phyloP scores from a whole-genome alignment of 2,888 invertebrate genomes.

The Abrostola tripartita region DNA sequence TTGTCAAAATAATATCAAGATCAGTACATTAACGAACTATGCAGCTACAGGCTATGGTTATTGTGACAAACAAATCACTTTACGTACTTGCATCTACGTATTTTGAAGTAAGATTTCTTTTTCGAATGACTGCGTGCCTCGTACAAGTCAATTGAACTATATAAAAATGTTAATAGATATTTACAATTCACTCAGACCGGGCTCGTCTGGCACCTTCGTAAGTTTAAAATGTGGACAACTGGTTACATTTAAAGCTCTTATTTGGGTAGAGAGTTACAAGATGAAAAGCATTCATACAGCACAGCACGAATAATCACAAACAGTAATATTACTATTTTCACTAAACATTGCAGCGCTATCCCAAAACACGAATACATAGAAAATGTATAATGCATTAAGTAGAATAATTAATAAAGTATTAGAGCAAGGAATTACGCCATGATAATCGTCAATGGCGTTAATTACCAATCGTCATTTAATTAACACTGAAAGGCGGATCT shows the following conservation, averaged over 20 bases:
- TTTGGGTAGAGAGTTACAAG: slow-evolving; percentile 52
- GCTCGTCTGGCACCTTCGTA: neutral
- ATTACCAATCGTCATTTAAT: slow-evolving; percentile 6
- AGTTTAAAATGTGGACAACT: slow-evolving; percentile 21
- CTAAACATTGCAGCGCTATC: slow-evolving; percentile 19
- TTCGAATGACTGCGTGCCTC: neutral
- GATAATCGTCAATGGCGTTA: slow-evolving; percentile 13
- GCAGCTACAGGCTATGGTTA: slow-evolving; percentile 43
- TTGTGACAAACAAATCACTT: slow-evolving; percentile 60
- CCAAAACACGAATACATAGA: slow-evolving; percentile 18
- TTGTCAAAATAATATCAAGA: slow-evolving; percentile 26
- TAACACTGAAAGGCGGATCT: slow-evolving; percentile 21
- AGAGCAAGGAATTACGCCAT: slow-evolving; percentile 18
- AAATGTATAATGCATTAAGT: slow-evolving; percentile 7
- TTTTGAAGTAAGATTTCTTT: slow-evolving; percentile 21
- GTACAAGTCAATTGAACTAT: neutral
- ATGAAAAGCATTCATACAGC: slow-evolving; percentile 52
- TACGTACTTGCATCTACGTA: slow-evolving; percentile 32
- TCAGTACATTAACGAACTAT: slow-evolving; percentile 52
- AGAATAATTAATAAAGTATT: slow-evolving; percentile 16
- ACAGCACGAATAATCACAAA: slow-evolving; percentile 42
- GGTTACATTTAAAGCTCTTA: slow-evolving; percentile 59
- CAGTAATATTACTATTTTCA: slow-evolving; percentile 17
- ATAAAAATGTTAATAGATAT: slow-evolving; percentile 8
- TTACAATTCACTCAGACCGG: slow-evolving; percentile 12